phyloP scores from a whole-genome alignment of 2,797 vertebrate genomes.

The Carduelis carduelis region DNA sequence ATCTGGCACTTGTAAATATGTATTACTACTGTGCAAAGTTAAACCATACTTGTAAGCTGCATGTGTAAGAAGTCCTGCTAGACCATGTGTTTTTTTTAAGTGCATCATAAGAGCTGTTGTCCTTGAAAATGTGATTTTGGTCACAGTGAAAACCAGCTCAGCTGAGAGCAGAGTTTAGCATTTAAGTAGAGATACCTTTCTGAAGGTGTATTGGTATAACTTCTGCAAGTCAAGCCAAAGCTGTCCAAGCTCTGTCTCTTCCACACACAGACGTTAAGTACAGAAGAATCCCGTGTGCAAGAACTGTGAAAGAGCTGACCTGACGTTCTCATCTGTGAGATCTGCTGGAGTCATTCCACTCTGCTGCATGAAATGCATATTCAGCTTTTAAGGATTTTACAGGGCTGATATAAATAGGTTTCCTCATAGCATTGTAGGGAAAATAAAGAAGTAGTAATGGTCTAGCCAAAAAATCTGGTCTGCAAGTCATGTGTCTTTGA shows the following conservation, averaged over 20 bases:
- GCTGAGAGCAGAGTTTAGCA: neutral
- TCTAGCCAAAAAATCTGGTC: neutral
- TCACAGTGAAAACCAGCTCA: neutral
- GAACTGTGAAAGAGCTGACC: neutral
- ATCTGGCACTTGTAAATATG: constrained; percentile 64
- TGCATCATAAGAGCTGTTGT: neutral
- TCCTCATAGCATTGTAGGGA: neutral
- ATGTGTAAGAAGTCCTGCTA: neutral
- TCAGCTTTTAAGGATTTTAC: neutral
- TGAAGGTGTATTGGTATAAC: neutral
- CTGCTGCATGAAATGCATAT: neutral
- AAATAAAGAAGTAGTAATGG: neutral
- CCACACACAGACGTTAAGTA: neutral
- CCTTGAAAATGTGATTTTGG: neutral
- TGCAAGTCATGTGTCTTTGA: neutral
- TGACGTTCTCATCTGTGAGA: neutral
- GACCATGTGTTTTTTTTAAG: neutral
- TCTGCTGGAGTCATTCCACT: neutral
- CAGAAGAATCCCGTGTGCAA: neutral
- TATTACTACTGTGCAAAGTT: constrained; percentile 25
- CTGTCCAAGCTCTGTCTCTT: neutral
- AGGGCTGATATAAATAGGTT: neutral
- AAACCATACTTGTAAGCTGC: constrained; percentile 12
- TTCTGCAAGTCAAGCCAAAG: neutral
- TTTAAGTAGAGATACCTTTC: neutral